Base-by-base conservation (phyloP, 1,140 invertebrate species). In the Nixonia krombeini region DNA sequence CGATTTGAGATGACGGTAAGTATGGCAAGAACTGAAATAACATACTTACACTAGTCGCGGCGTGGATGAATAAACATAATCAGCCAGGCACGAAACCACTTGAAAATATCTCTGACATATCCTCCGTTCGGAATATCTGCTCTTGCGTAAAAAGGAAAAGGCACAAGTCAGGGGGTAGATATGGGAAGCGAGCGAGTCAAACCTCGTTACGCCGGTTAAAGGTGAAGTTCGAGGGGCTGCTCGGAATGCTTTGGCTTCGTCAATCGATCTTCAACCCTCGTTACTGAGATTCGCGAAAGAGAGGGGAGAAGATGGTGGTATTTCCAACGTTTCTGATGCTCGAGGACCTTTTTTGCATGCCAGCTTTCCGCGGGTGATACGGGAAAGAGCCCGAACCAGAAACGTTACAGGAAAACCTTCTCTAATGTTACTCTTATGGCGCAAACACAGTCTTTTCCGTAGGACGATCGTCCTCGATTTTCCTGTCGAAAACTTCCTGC, bases 21-120 rank as follows among this genome's bases (percentile, higher is more conserved):
- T 72, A 73, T 76, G 73, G 73, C 76, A 80, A 78, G 73, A 79
- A 79, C 49, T 51, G 50, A 71, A 79, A n/a, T n/a, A 79, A 77
- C 72, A 72, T 70, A 73, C 62, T 72, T 76, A 53, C 52, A 65
- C 47, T 49, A 77, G 59, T 53, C 55, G 35, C 42, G 41, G 56
- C 49, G 61, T 67, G 37, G 42, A 65, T 70, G 74, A 75, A 78
- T 73, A 73, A 80, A 79, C 75, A 76, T 72, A 78, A 79, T 80
- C 67, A 76, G 57, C 41, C 63, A 59, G 55, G 58, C 68, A 75
- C 50, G 59, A 76, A 69, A 70, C 66, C 69, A 72, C 69, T 76
- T 70, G 44, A 72, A 52, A 62, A 64, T 69, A 67, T 70, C 51
- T 50, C 40, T 53, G 52, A 73, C 67, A 55, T 31, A 17, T 56